Percentiles rank a stretch among this genome's conserved stretches.
phyloP scores from a whole-genome alignment of 2,797 vertebrate genomes.

The Falco rusticolus region DNA sequence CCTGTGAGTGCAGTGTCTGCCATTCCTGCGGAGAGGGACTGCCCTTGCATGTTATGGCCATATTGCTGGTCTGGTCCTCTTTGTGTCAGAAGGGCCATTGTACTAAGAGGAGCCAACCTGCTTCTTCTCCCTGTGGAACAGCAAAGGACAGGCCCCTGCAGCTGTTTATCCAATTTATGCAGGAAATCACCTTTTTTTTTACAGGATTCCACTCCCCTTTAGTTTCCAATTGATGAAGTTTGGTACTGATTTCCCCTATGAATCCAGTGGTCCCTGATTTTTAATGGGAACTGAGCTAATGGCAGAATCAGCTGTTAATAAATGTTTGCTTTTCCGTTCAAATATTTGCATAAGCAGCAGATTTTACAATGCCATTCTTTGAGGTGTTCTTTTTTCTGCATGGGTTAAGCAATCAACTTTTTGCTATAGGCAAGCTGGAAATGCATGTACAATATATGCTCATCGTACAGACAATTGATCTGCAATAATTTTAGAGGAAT shows the following conservation, averaged over 20 bases:
- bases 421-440: neutral
- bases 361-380: neutral
- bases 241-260: neutral
- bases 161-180: neutral
- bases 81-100: rapidly evolving
- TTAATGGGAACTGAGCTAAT: neutral
- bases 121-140: neutral
- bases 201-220: neutral
- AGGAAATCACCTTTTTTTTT: neutral
- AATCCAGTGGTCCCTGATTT: neutral
- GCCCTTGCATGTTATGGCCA: neutral
- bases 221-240: neutral
- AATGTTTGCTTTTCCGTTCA: neutral
- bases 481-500: neutral
- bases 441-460: neutral
- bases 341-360: neutral
- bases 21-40: neutral
- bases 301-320: neutral
- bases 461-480: neutral
- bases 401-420: neutral
- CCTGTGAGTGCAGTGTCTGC: rapidly evolving
- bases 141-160: neutral
- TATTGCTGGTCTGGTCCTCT: neutral
- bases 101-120: neutral
- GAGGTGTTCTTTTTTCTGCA: neutral